Evolutionary conservation across 2,888 invertebrate species (phyloP).

Genomic region (Lepidochitona cinerea): DNA sequence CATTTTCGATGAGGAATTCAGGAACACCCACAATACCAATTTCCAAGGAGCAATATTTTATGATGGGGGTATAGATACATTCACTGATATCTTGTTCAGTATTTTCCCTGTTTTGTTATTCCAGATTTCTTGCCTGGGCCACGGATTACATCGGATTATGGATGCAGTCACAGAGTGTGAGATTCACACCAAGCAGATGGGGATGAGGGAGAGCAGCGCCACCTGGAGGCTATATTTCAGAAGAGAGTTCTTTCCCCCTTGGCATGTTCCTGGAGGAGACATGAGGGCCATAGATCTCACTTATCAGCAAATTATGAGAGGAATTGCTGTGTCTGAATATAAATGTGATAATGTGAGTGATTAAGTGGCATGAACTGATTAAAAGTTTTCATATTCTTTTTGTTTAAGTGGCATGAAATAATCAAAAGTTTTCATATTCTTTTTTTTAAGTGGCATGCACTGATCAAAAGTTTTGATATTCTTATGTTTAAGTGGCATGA

Average conservation of each 20-base stretch:
- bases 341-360: constrained; percentile 35
- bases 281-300: constrained; percentile 47
- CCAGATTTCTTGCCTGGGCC: constrained; percentile 61
- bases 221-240: constrained; percentile 60
- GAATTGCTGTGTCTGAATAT: constrained; percentile 57
- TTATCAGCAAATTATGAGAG: constrained; percentile 58
- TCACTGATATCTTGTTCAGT: no score
- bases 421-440: no score
- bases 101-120: not conserved
- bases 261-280: constrained; percentile 45
- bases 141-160: constrained; percentile 55
- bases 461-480: no score
- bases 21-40: no score
- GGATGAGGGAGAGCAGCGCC: constrained; percentile 56
- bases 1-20: no score
- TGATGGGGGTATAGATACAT: no score
- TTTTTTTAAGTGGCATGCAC: no score
- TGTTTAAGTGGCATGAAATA: no score
- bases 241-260: constrained; percentile 58
- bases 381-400: no score
- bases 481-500: no score
- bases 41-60: no score
- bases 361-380: not conserved
- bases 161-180: constrained; percentile 63
- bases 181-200: constrained; percentile 52